Percentiles rank a stretch among this genome's conserved stretches.
Evolutionary conservation across 1,140 invertebrate species (phyloP).

Genomic region (Parasteatoda tepidariorum): DNA sequence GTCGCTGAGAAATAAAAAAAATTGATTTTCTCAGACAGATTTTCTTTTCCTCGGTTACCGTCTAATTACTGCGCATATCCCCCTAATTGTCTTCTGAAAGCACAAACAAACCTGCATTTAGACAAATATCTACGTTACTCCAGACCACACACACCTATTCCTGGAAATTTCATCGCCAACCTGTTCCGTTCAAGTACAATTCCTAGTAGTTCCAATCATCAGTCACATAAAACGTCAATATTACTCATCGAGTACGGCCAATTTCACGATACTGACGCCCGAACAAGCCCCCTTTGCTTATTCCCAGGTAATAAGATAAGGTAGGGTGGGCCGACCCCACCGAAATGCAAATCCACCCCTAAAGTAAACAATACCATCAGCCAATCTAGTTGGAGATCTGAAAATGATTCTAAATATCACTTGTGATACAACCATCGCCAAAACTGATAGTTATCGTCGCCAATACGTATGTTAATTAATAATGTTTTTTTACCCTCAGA

Average conservation of each 20-base stretch:
- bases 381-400: neutral
- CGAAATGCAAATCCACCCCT: neutral
- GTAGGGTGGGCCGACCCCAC: neutral
- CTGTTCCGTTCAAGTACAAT: neutral
- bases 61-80: too few species aligned
- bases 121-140: neutral
- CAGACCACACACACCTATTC: neutral
- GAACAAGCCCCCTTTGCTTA: neutral
- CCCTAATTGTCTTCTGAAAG: neutral
- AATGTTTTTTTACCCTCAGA: constrained; percentile 2
- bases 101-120: neutral
- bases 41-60: too few species aligned
- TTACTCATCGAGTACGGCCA: constrained; percentile 17
- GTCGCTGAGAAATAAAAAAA: too few species aligned
- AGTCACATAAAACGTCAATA: neutral
- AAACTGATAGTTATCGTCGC: constrained; percentile 32
- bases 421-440: neutral
- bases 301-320: constrained; percentile 19
- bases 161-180: neutral
- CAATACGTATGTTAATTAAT: constrained; percentile 54
- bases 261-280: constrained; percentile 5
- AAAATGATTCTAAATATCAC: too few species aligned
- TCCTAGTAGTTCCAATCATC: neutral
- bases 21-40: too few species aligned
- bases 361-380: neutral